Evolutionary conservation across 1,140 invertebrate species (phyloP).

Genomic region (Dendrolimus kikuchii): DNA sequence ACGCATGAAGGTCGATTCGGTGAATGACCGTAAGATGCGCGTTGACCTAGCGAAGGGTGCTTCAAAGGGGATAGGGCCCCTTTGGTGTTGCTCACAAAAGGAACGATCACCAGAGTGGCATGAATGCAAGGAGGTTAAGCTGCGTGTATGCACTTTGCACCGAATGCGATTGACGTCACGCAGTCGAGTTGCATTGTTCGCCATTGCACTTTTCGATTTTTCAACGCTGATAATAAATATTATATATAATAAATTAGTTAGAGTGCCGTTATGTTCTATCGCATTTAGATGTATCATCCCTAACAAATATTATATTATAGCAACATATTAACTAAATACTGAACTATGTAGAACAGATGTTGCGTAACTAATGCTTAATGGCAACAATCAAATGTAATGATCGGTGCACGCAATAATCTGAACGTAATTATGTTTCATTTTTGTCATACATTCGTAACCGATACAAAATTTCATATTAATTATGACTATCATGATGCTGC

Average conservation of each 20-base stretch:
- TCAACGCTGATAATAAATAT: slow-evolving; percentile 6
- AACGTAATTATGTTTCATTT: too few species aligned
- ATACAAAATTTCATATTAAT: too few species aligned
- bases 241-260: background rate
- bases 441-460: too few species aligned
- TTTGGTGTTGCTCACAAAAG: slow-evolving; percentile 66
- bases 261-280: too few species aligned
- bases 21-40: slow-evolving; percentile 48
- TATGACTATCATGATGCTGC: too few species aligned
- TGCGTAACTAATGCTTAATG: too few species aligned
- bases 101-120: slow-evolving; percentile 60
- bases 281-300: too few species aligned
- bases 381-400: too few species aligned
- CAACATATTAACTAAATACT: too few species aligned
- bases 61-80: slow-evolving; percentile 66
- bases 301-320: too few species aligned
- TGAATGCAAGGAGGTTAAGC: slow-evolving; percentile 53
- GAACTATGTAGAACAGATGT: too few species aligned
- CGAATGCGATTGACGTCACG: slow-evolving; percentile 58
- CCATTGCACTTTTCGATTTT: slow-evolving; percentile 34
- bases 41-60: slow-evolving; percentile 66
- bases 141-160: slow-evolving; percentile 69
- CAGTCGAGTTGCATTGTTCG: slow-evolving; percentile 56
- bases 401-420: too few species aligned
- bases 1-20: slow-evolving; percentile 28